phyloP scores from a whole-genome alignment of 2,888 invertebrate species.

The Pristionchus exspectatus region DNA sequence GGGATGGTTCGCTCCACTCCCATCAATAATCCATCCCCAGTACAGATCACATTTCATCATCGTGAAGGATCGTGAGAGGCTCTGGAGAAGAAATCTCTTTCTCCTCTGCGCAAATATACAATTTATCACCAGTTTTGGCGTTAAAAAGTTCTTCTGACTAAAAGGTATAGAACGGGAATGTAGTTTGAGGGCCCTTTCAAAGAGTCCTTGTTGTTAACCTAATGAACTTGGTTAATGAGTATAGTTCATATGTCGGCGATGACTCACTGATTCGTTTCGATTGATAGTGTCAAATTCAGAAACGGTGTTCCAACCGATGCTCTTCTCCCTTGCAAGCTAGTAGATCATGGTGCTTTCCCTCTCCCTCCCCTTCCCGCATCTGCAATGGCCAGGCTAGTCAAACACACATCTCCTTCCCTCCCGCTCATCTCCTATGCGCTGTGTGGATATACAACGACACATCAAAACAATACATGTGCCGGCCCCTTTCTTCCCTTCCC shows the following conservation, averaged over 20 bases:
- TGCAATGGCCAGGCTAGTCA: conserved; percentile 29
- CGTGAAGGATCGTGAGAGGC: conserved; percentile 34
- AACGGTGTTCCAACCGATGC: no score
- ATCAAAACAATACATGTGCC: conserved; percentile 32
- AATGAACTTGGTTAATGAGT: no score
- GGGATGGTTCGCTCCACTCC: conserved; percentile 38
- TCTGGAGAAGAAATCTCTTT: neutral
- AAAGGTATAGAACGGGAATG: no score
- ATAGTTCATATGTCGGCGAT: no score
- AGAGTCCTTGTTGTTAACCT: no score
- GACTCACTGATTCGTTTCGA: neutral
- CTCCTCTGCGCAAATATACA: no score
- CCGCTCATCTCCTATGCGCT: neutral
- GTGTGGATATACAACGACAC: conserved; percentile 29
- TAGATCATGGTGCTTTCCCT: no score
- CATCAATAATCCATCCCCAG: conserved; percentile 50
- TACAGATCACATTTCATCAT: conserved; percentile 34
- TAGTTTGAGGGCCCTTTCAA: neutral
- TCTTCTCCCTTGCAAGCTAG: neutral
- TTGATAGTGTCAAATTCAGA: no score
- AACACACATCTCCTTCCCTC: neutral
- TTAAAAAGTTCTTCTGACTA: no score
- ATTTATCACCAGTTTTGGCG: no score
- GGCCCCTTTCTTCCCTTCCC: neutral
- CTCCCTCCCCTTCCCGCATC: neutral